Percentiles rank a stretch among this genome's conserved stretches.
Evolutionary conservation across 2,888 invertebrate genomes (phyloP).

Genomic region (Temnothorax unifasciatus): DNA sequence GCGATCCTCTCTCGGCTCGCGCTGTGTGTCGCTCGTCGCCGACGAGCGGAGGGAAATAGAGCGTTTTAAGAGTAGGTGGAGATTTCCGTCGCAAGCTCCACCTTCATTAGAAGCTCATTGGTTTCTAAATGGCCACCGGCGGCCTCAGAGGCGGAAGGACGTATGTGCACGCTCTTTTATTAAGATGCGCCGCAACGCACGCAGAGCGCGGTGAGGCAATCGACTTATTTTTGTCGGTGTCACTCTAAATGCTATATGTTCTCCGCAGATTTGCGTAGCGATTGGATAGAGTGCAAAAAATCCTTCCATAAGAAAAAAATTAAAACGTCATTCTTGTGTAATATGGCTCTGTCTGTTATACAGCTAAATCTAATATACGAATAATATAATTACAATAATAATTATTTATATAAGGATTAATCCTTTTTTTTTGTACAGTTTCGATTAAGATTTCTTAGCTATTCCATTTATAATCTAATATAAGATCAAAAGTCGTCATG

Average conservation of each 20-base stretch:
- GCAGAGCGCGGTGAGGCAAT: constrained; percentile 41
- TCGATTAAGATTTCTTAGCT: neutral
- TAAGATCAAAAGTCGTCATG: neutral
- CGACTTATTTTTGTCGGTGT: constrained; percentile 48
- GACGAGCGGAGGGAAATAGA: constrained; percentile 80
- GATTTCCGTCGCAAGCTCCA: constrained; percentile 84
- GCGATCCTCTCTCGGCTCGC: constrained; percentile 41
- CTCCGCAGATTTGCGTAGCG: neutral
- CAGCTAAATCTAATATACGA: neutral
- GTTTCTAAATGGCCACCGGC: constrained; percentile 74
- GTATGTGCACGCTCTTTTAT: constrained; percentile 49
- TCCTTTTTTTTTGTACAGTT: neutral
- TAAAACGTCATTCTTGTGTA: neutral
- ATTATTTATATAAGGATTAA: neutral
- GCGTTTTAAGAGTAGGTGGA: constrained; percentile 85
- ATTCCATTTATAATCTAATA: neutral
- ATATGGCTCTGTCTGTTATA: neutral
- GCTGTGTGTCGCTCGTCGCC: constrained; percentile 55
- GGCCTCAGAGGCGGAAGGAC: constrained; percentile 38
- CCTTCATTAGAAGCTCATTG: constrained; percentile 85
- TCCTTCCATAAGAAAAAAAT: neutral
- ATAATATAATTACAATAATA: neutral
- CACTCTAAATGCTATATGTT: constrained; percentile 30
- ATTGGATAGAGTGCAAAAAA: neutral
- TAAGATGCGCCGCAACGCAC: constrained; percentile 25